Percentiles rank a stretch among this genome's conserved stretches.
These are phyloP conservation scores for Hirtodrosophila confusa DNA, from an alignment of 2,888 invertebrate genomes.

Conservation along the genomic window DNA sequence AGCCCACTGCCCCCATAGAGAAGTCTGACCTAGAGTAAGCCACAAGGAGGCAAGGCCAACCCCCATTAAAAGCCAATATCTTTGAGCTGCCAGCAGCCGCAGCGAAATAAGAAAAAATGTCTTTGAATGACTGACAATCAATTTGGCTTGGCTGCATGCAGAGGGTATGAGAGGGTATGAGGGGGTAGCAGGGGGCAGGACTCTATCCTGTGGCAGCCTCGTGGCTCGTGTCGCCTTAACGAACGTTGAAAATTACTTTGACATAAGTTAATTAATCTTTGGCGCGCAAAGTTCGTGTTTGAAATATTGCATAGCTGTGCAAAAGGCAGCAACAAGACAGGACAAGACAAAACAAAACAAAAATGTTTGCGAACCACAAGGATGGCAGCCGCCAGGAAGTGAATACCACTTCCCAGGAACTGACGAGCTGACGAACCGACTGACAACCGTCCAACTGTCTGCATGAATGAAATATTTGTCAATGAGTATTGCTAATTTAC, in stretches of 20 bases:
- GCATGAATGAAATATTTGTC: slow-evolving; percentile 76
- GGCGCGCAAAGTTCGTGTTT: slow-evolving; percentile 80
- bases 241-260: slow-evolving; percentile 83
- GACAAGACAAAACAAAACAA: slow-evolving; percentile 24
- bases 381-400: slow-evolving; percentile 45
- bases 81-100: slow-evolving; percentile 52
- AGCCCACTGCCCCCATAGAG: slow-evolving; percentile 1
- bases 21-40: slow-evolving; percentile 67
- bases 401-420: slow-evolving; percentile 15
- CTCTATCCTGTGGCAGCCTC: background rate
- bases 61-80: slow-evolving; percentile 80
- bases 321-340: slow-evolving; percentile 25
- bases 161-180: background rate
- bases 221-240: slow-evolving; percentile 77
- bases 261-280: slow-evolving; percentile 84
- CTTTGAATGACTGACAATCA: slow-evolving; percentile 83
- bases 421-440: slow-evolving; percentile 2
- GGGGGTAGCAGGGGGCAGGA: background rate
- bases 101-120: slow-evolving; percentile 81
- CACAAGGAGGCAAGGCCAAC: slow-evolving; percentile 52
- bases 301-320: slow-evolving; percentile 71
- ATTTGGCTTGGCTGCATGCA: slow-evolving; percentile 71
- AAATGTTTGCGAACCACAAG: slow-evolving; percentile 52
- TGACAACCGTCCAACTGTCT: slow-evolving; percentile 31
- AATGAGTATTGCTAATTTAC: slow-evolving; percentile 81